Evolutionary conservation across 2,888 invertebrate genomes (phyloP).

Genomic region (Pegoplata infirma): DNA sequence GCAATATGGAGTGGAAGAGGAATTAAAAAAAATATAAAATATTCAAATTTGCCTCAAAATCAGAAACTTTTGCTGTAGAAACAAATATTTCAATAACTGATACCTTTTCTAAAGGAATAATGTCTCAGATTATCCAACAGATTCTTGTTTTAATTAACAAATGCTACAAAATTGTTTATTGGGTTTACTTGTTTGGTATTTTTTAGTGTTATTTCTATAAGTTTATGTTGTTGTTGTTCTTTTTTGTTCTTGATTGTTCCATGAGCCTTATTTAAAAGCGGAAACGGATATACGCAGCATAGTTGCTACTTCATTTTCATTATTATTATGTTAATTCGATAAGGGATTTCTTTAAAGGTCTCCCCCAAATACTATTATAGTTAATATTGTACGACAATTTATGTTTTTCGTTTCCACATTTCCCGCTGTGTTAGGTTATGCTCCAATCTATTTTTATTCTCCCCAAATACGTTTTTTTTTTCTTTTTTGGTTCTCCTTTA

Average conservation of each 20-base stretch:
- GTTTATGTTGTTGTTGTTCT: not conserved
- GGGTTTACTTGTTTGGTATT: too few species aligned
- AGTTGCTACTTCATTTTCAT: conserved; percentile 24
- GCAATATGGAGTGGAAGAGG: conserved; percentile 7
- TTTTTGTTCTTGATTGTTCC: too few species aligned
- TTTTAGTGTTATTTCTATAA: not conserved
- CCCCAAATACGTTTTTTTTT: too few species aligned
- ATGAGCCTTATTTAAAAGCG: conserved; percentile 48
- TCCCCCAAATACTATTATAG: not conserved
- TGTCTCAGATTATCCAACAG: too few species aligned
- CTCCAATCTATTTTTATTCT: not conserved
- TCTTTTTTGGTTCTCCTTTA: not conserved
- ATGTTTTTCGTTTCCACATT: not conserved
- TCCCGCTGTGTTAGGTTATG: too few species aligned
- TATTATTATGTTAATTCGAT: conserved; percentile 36
- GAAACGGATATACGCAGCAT: conserved; percentile 61
- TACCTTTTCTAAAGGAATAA: too few species aligned
- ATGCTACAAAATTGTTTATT: too few species aligned
- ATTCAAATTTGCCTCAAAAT: too few species aligned
- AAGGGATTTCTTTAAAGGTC: conserved; percentile 17
- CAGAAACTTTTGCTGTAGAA: not conserved
- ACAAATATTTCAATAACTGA: too few species aligned
- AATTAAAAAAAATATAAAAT: too few species aligned
- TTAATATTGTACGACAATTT: not conserved
- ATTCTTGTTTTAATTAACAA: too few species aligned